Evolutionary conservation across 2,797 vertebrate species (phyloP).

Genomic region (Pyrrhura leucotis): DNA sequence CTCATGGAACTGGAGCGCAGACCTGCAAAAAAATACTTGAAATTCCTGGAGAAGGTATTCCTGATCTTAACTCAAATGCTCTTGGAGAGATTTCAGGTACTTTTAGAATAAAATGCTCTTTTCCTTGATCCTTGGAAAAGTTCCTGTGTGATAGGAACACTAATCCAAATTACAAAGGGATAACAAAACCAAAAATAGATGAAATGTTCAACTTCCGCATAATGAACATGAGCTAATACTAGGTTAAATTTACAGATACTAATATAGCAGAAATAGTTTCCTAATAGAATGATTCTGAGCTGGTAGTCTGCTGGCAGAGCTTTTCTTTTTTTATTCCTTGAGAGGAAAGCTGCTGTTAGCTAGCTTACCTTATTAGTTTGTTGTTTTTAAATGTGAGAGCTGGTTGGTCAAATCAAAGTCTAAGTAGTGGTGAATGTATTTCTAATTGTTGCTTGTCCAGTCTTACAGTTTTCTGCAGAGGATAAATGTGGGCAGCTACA

Average conservation of each 20-base stretch:
- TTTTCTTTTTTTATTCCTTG: background rate
- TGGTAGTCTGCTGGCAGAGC: background rate
- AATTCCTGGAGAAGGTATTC: background rate
- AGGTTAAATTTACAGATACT: background rate
- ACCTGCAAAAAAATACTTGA: background rate
- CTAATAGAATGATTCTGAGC: background rate
- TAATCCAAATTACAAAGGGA: background rate
- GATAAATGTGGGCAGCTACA: fast-evolving
- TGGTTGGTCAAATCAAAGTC: background rate
- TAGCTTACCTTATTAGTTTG: background rate
- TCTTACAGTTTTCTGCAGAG: background rate
- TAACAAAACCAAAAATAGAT: background rate
- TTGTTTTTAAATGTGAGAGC: background rate
- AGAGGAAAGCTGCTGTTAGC: background rate
- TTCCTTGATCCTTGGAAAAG: background rate
- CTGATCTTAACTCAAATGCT: background rate
- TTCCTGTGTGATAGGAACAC: background rate
- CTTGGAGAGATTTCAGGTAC: background rate
- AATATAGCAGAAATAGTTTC: background rate
- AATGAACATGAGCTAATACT: background rate
- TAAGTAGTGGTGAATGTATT: background rate
- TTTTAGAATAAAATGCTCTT: background rate
- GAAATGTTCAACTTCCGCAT: background rate
- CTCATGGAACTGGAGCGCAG: background rate
- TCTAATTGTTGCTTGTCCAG: background rate